These are phyloP conservation scores for Athalia rosae DNA, from an alignment of 2,888 invertebrate genomes.

Conservation along the genomic window DNA sequence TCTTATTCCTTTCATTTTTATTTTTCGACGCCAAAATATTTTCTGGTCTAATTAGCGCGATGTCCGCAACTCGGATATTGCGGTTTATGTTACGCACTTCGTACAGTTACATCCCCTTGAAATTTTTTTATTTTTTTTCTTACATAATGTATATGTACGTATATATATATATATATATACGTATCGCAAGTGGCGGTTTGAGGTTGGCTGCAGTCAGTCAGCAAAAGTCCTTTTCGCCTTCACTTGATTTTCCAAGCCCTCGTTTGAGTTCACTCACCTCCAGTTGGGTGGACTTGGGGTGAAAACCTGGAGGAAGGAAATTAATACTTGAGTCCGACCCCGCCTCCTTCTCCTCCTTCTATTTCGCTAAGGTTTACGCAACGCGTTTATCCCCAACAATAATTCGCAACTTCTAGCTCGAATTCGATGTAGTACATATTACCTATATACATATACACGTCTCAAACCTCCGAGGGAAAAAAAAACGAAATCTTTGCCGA, in stretches of 20 bases:
- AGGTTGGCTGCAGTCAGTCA: background rate
- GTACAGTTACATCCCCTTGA: too few species aligned
- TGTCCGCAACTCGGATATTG: too few species aligned
- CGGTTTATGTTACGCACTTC: too few species aligned
- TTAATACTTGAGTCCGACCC: constrained; percentile 31
- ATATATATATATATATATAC: background rate
- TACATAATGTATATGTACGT: background rate
- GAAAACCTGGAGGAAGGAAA: constrained; percentile 25
- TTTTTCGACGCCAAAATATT: too few species aligned
- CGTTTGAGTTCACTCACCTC: constrained; percentile 42
- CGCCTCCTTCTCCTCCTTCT: constrained; percentile 1
- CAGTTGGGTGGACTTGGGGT: background rate
- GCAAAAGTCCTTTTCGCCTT: constrained; percentile 33
- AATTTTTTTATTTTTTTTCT: background rate
- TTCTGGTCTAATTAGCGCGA: too few species aligned
- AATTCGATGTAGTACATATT: too few species aligned
- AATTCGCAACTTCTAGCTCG: background rate
- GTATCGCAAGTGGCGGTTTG: constrained; percentile 3
- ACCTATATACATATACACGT: background rate
- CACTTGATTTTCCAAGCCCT: constrained; percentile 42
- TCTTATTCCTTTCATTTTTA: too few species aligned
- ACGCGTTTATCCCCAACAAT: background rate
- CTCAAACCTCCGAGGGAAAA: too few species aligned
- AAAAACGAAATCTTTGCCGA: background rate
- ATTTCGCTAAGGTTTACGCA: constrained; percentile 1